Base-by-base conservation (phyloP, 1,140 invertebrate genomes). In the Lutraria rhynchaena region DNA sequence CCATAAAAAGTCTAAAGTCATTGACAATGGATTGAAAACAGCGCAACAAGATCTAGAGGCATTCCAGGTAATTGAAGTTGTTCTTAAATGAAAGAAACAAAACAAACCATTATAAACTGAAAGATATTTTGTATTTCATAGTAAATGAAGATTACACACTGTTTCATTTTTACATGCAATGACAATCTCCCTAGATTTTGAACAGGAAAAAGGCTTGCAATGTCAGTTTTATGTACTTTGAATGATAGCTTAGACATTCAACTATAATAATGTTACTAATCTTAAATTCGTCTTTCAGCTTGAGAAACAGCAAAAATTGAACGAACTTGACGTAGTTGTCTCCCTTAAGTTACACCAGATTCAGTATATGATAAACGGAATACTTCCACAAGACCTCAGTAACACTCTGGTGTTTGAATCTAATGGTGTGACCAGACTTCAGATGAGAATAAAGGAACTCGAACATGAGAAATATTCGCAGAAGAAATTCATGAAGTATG, bases 261-360 rank as follows among this genome's bases (percentile, higher is more conserved):
- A n/a, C n/a, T n/a, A n/a, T n/a, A n/a, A n/a, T n/a, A n/a, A n/a
- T n/a, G n/a, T n/a, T n/a, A n/a, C n/a, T n/a, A n/a, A n/a, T n/a
- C n/a, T n/a, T n/a, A n/a, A n/a, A 11, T 11, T 61, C 57, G 1
- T 70, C 13, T 84, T 84, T 27, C 82, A 96, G 95, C 91, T 94
- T 53, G 94, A 95, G 83, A 95, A 96, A 80, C 95, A 96, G 86
- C 88, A 92, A 35, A 94, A 94, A 85, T 89, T 96, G 63, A 96
- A 96, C 86, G 93, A 95, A 75, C 93, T 96, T 0, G 92, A 95
- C 70, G 92, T 95, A 3, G 94, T 94, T 17, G 93, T 95, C 0
- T 91, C 95, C 13, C 82, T 96, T 53, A 94, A 94, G 73, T 91
- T 96, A 69, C 93, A 95, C 89, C 95, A 96, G 88, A 89, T 96